These are phyloP conservation scores for Liodrosophila aerea DNA, from an alignment of 2,888 invertebrate genomes.

Conservation along the genomic window DNA sequence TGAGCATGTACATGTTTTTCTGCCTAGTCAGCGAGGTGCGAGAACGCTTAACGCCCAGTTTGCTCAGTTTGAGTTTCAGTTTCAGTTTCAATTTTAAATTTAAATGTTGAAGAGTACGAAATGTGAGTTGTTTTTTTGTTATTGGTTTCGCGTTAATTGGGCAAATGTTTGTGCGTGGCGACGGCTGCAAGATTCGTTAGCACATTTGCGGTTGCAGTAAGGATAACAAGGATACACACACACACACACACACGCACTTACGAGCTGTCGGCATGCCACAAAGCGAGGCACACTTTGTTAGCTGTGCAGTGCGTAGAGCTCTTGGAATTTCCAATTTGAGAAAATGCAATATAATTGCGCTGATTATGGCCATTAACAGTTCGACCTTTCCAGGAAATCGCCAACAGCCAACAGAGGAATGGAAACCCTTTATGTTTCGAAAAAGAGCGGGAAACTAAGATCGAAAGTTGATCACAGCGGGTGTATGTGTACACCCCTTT, in stretches of 20 bases:
- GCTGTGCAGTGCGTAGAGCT: constrained; percentile 42
- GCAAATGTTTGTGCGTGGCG: constrained; percentile 51
- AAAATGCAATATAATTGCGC: constrained; percentile 78
- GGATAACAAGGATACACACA: constrained; percentile 60
- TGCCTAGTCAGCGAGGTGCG: constrained; percentile 69
- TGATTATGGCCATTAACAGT: constrained; percentile 76
- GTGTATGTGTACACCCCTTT: constrained; percentile 17
- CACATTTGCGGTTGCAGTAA: constrained; percentile 70
- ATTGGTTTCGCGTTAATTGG: constrained; percentile 69
- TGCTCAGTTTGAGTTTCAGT: constrained; percentile 24
- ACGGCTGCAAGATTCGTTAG: constrained; percentile 67
- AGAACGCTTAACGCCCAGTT: constrained; percentile 67
- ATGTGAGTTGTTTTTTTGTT: too few relatives aligned
- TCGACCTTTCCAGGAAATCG: constrained; percentile 59
- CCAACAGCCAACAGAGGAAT: not conserved
- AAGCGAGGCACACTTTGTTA: constrained; percentile 61
- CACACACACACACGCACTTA: too few relatives aligned
- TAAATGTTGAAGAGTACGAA: not conserved
- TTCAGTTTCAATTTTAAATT: constrained; percentile 31
- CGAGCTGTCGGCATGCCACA: constrained; percentile 60
- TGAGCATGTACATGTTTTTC: constrained; percentile 28
- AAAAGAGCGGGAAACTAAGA: not conserved
- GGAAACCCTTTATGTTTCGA: constrained; percentile 30
- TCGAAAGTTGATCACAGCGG: constrained; percentile 41
- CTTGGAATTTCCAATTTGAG: constrained; percentile 58